Evolutionary conservation across 2,888 invertebrate species (phyloP).

Genomic region (Notodonta dromedarius): DNA sequence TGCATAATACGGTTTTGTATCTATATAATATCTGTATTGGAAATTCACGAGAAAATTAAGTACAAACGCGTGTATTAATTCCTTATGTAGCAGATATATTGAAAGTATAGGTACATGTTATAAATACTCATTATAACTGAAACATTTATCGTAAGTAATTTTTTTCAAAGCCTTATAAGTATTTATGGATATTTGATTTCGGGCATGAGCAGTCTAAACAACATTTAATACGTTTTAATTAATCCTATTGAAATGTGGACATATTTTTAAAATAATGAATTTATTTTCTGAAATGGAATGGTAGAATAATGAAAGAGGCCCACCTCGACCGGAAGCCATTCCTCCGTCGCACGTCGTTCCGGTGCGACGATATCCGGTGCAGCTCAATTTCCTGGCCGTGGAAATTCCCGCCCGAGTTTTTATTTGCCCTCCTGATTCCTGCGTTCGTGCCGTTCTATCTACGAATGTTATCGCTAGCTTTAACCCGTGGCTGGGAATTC

Average conservation of each 20-base stretch:
- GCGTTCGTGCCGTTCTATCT: slow-evolving; percentile 50
- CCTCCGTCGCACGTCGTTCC: slow-evolving; percentile 75
- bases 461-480: neutral
- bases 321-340: slow-evolving; percentile 75
- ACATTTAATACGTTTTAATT: too few species aligned
- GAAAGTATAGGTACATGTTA: too few species aligned
- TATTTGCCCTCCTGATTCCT: slow-evolving; percentile 66
- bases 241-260: too few species aligned
- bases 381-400: slow-evolving; percentile 79
- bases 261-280: slow-evolving; percentile 8
- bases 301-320: slow-evolving; percentile 70
- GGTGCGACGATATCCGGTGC: slow-evolving; percentile 81
- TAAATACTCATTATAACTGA: too few species aligned
- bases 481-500: neutral
- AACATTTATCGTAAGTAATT: too few species aligned
- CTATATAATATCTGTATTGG: too few species aligned
- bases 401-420: slow-evolving; percentile 65
- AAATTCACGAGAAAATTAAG: too few species aligned
- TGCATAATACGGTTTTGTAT: too few species aligned
- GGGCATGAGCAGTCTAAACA: too few species aligned
- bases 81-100: neutral
- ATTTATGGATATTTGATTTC: too few species aligned
- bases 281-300: slow-evolving; percentile 47
- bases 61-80: too few species aligned
- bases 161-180: too few species aligned